Conservation (phyloP, 2,113 vertebrate genomes). For the Cromileptes altivelis region DNA sequence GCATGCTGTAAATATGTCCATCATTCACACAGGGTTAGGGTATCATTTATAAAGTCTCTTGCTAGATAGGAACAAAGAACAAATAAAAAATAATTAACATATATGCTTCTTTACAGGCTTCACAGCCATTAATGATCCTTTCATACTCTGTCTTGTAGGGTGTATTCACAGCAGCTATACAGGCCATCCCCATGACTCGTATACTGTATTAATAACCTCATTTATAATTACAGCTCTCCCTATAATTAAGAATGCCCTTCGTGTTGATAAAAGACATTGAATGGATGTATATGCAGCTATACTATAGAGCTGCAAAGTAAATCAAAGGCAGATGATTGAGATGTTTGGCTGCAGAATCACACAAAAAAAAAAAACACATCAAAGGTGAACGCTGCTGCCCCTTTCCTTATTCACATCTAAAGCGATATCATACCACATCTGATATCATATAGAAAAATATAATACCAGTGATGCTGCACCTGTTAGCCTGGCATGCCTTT, state of each 20-base stretch:
- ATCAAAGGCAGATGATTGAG: no score
- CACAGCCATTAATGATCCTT: background rate
- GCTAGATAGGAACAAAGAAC: background rate
- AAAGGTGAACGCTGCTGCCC: background rate
- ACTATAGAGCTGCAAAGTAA: no score
- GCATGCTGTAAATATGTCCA: background rate
- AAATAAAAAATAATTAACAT: background rate
- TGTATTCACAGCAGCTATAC: background rate
- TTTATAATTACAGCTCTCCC: no score
- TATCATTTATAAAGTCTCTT: background rate
- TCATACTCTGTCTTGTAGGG: background rate
- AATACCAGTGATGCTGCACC: background rate
- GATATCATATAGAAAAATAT: background rate
- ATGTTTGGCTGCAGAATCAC: no score
- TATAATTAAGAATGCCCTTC: no score
- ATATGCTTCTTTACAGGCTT: background rate
- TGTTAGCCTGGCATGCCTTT: background rate
- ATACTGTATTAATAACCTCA: background rate
- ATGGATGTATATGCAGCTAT: background rate
- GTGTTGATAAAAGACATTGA: no score
- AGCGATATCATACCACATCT: background rate
- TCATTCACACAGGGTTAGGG: background rate
- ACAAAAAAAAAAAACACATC: background rate
- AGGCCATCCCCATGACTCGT: background rate
- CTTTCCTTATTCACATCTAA: background rate